Conservation (phyloP, 2,888 invertebrate species). For the Xestia c-nigrum region DNA sequence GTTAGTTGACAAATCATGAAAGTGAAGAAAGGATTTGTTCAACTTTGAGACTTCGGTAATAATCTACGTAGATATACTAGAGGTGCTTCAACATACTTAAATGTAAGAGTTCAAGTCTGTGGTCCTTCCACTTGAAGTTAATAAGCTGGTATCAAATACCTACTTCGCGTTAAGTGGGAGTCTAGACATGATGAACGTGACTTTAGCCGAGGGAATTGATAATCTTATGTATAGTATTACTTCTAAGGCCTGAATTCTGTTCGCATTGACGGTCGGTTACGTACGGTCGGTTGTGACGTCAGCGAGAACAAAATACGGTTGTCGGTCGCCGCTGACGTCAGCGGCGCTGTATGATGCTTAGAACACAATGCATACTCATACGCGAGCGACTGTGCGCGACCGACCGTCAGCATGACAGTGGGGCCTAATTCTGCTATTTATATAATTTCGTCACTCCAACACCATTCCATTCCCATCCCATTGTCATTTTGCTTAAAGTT, state of each 20-base stretch:
- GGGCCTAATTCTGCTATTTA: no score
- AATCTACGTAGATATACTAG: neutral
- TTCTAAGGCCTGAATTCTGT: neutral
- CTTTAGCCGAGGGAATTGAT: constrained; percentile 27
- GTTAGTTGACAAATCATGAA: neutral
- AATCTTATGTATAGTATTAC: constrained; percentile 10
- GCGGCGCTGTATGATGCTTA: no score
- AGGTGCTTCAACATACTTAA: neutral
- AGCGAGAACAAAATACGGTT: no score
- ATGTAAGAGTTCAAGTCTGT: constrained; percentile 6
- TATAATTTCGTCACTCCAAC: no score
- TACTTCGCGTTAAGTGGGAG: constrained; percentile 41
- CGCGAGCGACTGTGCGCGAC: no score
- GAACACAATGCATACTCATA: no score
- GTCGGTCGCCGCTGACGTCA: no score
- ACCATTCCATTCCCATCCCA: no score
- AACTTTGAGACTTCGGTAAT: neutral
- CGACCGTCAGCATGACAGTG: no score
- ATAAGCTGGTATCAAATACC: constrained; percentile 50
- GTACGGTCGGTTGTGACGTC: no score
- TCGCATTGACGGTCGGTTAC: no score
- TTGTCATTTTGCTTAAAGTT: no score
- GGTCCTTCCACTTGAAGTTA: constrained; percentile 27
- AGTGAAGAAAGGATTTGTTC: neutral
- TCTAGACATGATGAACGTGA: constrained; percentile 56